Base-by-base conservation (phyloP, 2,113 vertebrate genomes). In the Callocephalon fimbriatum region DNA sequence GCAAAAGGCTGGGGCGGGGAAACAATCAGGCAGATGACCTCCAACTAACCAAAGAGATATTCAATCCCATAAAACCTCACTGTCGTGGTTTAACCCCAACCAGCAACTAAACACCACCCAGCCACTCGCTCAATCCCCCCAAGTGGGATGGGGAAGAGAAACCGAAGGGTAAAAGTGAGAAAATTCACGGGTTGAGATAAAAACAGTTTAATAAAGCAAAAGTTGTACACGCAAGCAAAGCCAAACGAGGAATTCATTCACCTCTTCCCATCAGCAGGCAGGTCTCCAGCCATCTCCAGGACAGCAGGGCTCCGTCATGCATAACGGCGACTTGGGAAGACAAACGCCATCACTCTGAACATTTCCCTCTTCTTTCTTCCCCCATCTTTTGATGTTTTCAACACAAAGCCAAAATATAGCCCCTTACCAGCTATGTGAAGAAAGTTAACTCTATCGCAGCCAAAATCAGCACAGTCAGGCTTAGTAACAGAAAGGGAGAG, bases 211-310 rank as follows among this genome's bases (percentile, higher is more conserved):
- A 75, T 48, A 48, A 81, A 86, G 45, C 27, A 56, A 74, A 70
- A 73, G 10, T 4, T 14, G 7, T 4, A 7, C 5, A 14, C 0
- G 0, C 15, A 74, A 61, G 37, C 20, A 45, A 95, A 86, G 40
- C 9, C 7, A 82, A 71, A 32, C 6, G 35, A 56, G 26, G 9
- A 79, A 75, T 62, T 79, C 1, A 61, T 70, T 74, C 32, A 19
- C 56, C 17, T 15, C 10, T 44, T 62, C n/a, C 16, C 4, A 8
- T 19, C 1, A 1, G 42, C 37, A 50, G 5, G 19, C 40, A 71
- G 23, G 15, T 23, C 12, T n/a, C 77, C 54, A 78, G 65, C 35
- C 32, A 66, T 9, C 15, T 21, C 15, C 66, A 71, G 40, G 44
- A 85, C 53, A 78, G 11, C 38, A 44, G 17, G 35, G 26, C 29